Evolutionary conservation across 2,113 vertebrate genomes (phyloP).

Genomic region (Nothobranchius furzeri): DNA sequence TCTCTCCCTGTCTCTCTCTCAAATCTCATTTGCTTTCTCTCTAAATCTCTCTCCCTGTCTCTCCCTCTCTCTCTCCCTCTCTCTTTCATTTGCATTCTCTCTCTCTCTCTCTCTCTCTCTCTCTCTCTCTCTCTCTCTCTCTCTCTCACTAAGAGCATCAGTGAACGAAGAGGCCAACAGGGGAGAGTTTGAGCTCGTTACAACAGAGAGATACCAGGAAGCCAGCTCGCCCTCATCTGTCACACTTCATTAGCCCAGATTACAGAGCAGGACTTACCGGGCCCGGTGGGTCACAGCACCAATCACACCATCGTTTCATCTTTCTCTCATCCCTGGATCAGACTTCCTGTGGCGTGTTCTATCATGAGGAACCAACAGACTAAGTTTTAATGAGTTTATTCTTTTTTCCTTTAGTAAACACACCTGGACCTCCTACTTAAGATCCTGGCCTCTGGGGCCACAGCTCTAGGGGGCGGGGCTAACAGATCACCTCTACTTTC

Average conservation of each 20-base stretch:
- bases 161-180: constrained; percentile 10
- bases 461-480: too few species aligned
- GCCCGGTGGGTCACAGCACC: not conserved
- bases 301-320: not conserved
- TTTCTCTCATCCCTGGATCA: not conserved
- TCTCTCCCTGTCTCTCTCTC: too few species aligned
- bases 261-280: constrained; percentile 33
- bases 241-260: constrained; percentile 52
- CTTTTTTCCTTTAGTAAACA: not conserved
- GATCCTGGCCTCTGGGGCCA: not conserved
- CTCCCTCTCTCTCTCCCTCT: not conserved
- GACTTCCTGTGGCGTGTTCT: not conserved
- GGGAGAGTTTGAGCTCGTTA: constrained; percentile 52
- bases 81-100: not conserved
- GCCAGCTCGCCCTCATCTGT: constrained; percentile 51
- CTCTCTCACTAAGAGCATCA: not conserved
- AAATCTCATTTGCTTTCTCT: too few species aligned
- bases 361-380: not conserved
- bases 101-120: constrained; percentile 6
- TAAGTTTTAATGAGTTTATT: not conserved
- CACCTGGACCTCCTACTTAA: not conserved
- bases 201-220: constrained; percentile 51
- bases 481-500: not conserved
- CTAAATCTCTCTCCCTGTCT: too few species aligned
- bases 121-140: constrained; percentile 7